Conservation (phyloP, 2,888 invertebrate genomes). For the Entomobrya multifasciata region DNA sequence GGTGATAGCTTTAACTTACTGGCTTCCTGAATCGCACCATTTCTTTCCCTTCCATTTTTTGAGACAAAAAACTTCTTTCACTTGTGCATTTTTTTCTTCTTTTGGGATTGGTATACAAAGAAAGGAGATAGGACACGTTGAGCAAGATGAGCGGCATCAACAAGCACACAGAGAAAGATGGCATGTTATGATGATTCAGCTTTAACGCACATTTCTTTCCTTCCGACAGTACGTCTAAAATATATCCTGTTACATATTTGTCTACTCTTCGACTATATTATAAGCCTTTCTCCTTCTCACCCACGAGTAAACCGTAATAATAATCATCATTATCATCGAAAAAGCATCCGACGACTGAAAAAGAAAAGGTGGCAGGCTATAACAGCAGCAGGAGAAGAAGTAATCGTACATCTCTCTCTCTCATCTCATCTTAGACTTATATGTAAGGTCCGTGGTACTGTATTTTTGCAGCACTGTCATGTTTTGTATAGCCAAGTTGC, state of each 20-base stretch:
- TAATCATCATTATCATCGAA: conserved; percentile 49
- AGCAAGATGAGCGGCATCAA: conserved; percentile 27
- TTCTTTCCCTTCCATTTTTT: conserved; percentile 9
- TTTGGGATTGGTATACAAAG: conserved; percentile 5
- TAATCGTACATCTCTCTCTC: not conserved
- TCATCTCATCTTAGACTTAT: no score
- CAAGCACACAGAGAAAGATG: conserved; percentile 20
- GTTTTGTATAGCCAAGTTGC: conserved; percentile 27
- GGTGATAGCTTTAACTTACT: conserved; percentile 63
- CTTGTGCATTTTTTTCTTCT: conserved; percentile 20
- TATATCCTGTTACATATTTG: not conserved
- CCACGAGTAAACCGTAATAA: conserved; percentile 48
- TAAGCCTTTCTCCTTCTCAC: no score
- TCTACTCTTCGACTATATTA: not conserved
- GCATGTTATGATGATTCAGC: conserved; percentile 50
- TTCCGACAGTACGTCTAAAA: not conserved
- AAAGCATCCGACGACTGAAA: conserved; percentile 32
- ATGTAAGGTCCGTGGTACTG: not conserved
- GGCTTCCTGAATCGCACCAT: conserved; percentile 33
- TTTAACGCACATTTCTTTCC: conserved; percentile 35
- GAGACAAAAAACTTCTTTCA: conserved; percentile 47
- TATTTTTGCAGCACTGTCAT: conserved; percentile 7
- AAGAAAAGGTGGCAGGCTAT: conserved; percentile 41
- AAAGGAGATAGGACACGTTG: conserved; percentile 56
- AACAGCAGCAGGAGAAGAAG: not conserved